Conservation (phyloP, 2,797 vertebrate species). For the Steatocranus sp. region DNA sequence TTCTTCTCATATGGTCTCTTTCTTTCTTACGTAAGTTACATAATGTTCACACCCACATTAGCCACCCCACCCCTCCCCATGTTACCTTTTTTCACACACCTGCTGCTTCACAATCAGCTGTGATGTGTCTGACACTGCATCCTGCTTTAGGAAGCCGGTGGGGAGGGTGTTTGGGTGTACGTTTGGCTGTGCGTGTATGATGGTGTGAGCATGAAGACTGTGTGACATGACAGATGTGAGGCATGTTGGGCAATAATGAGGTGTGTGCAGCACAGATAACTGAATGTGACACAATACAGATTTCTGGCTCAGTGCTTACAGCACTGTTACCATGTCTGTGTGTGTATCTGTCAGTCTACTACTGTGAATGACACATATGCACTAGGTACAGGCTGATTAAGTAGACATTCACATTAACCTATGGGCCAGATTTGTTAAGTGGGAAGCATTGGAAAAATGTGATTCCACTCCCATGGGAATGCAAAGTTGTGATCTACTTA, state of each 20-base stretch:
- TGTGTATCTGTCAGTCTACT: background rate
- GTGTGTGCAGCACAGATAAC: slow-evolving; percentile 37
- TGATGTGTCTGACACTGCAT: slow-evolving; percentile 20
- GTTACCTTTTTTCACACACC: background rate
- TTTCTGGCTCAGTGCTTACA: slow-evolving; percentile 1
- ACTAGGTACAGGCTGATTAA: background rate
- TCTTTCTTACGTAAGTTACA: background rate
- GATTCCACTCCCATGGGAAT: background rate
- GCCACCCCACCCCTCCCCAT: fast-evolving
- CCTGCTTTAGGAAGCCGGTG: background rate
- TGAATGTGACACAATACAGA: slow-evolving; percentile 19
- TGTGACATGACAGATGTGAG: slow-evolving; percentile 54
- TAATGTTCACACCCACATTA: background rate
- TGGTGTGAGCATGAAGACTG: background rate
- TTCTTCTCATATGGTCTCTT: background rate
- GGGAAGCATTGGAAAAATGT: background rate
- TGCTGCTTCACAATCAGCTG: slow-evolving; percentile 22
- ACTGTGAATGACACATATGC: background rate
- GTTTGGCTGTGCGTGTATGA: background rate
- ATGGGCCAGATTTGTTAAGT: background rate
- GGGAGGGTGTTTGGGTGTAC: background rate
- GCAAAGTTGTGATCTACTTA: background rate
- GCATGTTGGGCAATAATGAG: slow-evolving; percentile 47
- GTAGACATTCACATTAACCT: background rate
- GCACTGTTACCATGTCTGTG: background rate